A percentile compares a stretch with the other conserved stretches of the same genome.
phyloP scores from a whole-genome alignment of 2,797 vertebrate genomes.

The Sus cebifrons region DNA sequence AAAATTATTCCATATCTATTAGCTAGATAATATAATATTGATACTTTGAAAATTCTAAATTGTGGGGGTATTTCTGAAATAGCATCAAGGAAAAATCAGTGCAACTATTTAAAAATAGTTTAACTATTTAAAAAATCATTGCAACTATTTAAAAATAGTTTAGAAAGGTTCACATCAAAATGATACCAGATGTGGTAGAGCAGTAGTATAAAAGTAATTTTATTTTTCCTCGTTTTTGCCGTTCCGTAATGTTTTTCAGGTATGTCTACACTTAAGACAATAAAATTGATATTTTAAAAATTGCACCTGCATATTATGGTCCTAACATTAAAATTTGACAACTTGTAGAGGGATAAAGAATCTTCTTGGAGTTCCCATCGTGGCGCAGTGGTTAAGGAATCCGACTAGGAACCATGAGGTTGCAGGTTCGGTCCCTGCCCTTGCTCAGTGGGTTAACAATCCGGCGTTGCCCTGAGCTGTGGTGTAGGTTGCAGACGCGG shows the following conservation, averaged over 20 bases:
- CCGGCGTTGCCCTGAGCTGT: too few species aligned
- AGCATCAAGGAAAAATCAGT: background rate
- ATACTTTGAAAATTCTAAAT: slow-evolving; percentile 22
- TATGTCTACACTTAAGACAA: background rate
- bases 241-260: background rate
- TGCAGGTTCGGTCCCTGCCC: too few species aligned
- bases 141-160: slow-evolving; percentile 35
- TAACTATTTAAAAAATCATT: background rate
- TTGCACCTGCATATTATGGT: background rate
- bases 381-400: too few species aligned
- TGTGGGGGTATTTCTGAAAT: slow-evolving; percentile 26
- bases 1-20: background rate
- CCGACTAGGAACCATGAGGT: too few species aligned
- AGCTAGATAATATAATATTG: slow-evolving; percentile 38
- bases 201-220: background rate
- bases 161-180: background rate
- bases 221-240: background rate
- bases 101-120: slow-evolving; percentile 33
- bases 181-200: background rate
- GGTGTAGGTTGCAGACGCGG: too few species aligned
- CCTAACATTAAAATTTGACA: slow-evolving; percentile 31
- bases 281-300: slow-evolving; percentile 23
- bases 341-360: background rate
- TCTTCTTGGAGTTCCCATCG: background rate
- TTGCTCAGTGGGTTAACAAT: too few species aligned